A percentile compares a stretch with the other conserved stretches of the same genome.
Evolutionary conservation across 2,113 vertebrate genomes (phyloP).

Genomic region (Neolamprologus longior): DNA sequence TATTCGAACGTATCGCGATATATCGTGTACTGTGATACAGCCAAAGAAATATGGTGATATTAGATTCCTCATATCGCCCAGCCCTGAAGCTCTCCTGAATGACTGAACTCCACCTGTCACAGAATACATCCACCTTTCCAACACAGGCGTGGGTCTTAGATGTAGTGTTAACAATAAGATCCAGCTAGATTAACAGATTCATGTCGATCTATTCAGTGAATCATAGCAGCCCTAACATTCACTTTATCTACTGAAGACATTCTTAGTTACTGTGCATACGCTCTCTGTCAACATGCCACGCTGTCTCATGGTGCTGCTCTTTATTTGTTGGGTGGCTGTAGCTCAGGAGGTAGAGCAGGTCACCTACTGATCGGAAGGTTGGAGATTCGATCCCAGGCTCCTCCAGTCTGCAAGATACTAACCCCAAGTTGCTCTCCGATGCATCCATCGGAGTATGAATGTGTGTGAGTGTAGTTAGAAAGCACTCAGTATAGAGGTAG

Average conservation of each 20-base stretch:
- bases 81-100: neutral
- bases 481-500: no score
- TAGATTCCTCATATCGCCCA: neutral
- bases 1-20: rapidly evolving
- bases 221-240: neutral
- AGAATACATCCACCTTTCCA: neutral
- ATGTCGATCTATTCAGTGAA: neutral
- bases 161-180: neutral
- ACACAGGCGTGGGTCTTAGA: neutral
- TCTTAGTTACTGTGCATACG: neutral
- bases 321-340: no score
- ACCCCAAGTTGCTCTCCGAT: no score
- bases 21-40: neutral
- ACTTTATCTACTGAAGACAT: neutral
- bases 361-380: no score
- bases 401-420: no score
- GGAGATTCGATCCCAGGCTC: no score
- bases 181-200: neutral
- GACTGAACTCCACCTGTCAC: neutral
- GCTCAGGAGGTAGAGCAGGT: no score
- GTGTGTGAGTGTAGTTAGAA: no score
- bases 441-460: no score
- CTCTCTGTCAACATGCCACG: neutral
- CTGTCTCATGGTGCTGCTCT: neutral
- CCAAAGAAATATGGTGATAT: neutral